phyloP scores from a whole-genome alignment of 2,113 vertebrate species.

The Ophthalmotilapia sp. region DNA sequence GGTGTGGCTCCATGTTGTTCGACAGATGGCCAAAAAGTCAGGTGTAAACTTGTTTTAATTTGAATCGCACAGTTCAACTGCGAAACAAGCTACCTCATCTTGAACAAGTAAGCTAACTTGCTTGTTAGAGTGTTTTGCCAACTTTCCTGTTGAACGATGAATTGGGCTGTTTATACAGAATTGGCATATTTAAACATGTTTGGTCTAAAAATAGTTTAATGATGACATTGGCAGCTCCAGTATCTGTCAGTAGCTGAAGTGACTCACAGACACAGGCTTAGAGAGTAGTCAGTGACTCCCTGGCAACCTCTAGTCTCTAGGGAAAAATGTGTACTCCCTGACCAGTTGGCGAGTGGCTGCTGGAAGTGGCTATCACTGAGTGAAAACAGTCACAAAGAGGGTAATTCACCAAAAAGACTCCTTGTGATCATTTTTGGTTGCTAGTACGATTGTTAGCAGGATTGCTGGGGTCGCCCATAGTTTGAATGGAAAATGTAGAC shows the following conservation, averaged over 20 bases:
- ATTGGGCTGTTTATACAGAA: not conserved
- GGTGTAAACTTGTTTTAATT: not conserved
- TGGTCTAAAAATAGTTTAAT: not conserved
- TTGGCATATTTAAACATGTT: not conserved
- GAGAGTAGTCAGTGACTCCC: not conserved
- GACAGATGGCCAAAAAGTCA: not conserved
- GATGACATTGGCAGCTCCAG: not conserved
- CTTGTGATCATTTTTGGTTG: not conserved
- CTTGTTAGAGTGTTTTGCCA: not conserved
- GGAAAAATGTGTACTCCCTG: not conserved
- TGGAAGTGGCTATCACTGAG: not conserved
- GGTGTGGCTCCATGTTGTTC: not conserved
- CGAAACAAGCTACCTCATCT: not conserved
- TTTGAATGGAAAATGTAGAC: not conserved
- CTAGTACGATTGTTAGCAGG: not conserved
- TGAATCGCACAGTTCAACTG: not conserved
- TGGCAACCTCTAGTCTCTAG: not conserved
- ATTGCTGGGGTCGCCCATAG: not conserved
- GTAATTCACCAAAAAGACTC: not conserved
- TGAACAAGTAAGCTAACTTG: not conserved
- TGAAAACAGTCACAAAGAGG: not conserved
- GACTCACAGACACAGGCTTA: not conserved
- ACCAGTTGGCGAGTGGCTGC: not conserved
- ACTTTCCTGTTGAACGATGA: not conserved
- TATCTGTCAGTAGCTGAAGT: not conserved